phyloP scores from a whole-genome alignment of 2,888 invertebrate species.

The Perdita meconis region DNA sequence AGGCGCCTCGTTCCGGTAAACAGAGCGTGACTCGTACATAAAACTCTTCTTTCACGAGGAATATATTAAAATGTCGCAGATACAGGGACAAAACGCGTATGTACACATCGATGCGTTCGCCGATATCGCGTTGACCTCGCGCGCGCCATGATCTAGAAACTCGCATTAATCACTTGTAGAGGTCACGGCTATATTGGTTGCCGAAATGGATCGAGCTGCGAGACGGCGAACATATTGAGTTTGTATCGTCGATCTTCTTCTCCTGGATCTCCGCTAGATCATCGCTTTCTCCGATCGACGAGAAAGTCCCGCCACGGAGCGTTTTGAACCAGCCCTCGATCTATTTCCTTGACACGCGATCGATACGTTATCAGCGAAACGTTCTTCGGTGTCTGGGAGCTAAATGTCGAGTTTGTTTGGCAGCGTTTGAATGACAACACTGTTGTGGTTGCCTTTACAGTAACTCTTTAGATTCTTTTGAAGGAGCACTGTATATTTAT shows the following conservation, averaged over 20 bases:
- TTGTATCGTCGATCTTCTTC: slow-evolving; percentile 19
- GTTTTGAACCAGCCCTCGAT: slow-evolving; percentile 19
- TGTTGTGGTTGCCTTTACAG: not conserved
- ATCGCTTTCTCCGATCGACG: slow-evolving; percentile 64
- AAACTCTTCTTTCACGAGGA: slow-evolving; percentile 8
- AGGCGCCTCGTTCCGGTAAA: slow-evolving; percentile 3
- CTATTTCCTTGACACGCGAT: not conserved
- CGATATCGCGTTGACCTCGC: slow-evolving; percentile 41
- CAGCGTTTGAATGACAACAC: not conserved
- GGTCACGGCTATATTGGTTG: slow-evolving; percentile 14
- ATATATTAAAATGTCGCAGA: slow-evolving; percentile 29
- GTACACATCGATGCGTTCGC: slow-evolving; percentile 22
- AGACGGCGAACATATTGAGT: slow-evolving; percentile 23
- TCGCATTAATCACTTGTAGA: slow-evolving; percentile 36
- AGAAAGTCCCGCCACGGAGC: slow-evolving; percentile 61
- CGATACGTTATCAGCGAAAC: slow-evolving; percentile 3
- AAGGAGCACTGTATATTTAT: too few species aligned
- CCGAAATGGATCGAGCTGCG: slow-evolving; percentile 17
- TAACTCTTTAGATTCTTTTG: too few species aligned
- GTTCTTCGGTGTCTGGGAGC: not conserved
- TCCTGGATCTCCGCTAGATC: slow-evolving; percentile 9
- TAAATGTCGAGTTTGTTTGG: not conserved
- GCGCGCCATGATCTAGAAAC: slow-evolving; percentile 32
- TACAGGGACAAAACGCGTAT: slow-evolving; percentile 22
- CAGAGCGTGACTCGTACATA: slow-evolving; percentile 43